A percentile compares a stretch with the other conserved stretches of the same genome.
These are phyloP conservation scores for Siphamia tubifer DNA, from an alignment of 2,113 vertebrate species.

Conservation along the genomic window DNA sequence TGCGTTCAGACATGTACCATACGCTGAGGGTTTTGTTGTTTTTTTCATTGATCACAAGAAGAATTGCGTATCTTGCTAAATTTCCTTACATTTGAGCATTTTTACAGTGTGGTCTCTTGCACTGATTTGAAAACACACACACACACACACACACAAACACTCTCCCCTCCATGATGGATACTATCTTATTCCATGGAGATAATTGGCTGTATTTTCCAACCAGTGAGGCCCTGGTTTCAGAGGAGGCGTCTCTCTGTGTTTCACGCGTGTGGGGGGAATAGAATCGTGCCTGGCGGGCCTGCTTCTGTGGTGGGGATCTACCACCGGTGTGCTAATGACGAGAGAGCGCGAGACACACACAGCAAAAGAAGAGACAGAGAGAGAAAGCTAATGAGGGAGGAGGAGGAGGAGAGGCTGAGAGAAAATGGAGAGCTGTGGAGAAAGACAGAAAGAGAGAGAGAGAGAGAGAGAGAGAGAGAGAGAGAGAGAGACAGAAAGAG, in stretches of 20 bases:
- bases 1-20: no score
- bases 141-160: conserved; percentile 6
- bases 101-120: no score
- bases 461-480: no score
- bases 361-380: neutral
- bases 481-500: no score
- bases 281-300: conserved; percentile 68
- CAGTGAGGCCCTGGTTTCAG: conserved; percentile 35
- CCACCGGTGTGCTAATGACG: conserved; percentile 77
- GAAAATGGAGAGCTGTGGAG: conserved; percentile 45
- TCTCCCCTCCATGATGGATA: conserved; percentile 49
- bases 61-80: no score
- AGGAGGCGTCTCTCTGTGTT: conserved; percentile 34
- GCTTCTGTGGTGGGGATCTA: conserved; percentile 54
- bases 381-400: no score
- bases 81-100: no score
- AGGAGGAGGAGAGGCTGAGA: conserved; percentile 6
- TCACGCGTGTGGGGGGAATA: conserved; percentile 33
- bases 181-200: conserved; percentile 65
- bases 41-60: no score
- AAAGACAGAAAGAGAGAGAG: conserved; percentile 19
- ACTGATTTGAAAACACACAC: no score
- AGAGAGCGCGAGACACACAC: conserved; percentile 39
- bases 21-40: no score
- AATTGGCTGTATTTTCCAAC: conserved; percentile 66